Evolutionary conservation across 2,888 invertebrate genomes (phyloP), one percentile per base, ranked within the genome.

Genomic region (Tachystola acroxantha): DNA sequence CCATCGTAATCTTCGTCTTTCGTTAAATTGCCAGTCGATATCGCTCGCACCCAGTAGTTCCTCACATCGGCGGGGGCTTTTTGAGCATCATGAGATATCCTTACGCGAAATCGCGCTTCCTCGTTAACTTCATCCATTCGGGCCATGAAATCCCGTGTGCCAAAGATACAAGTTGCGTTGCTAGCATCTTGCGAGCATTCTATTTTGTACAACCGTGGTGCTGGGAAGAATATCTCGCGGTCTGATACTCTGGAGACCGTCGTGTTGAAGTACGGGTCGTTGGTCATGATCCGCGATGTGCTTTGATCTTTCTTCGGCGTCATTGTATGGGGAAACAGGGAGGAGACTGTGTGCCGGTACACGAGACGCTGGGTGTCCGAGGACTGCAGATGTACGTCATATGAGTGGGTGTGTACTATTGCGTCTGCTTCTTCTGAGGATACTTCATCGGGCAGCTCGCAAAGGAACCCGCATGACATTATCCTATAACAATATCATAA

Each of bases 161-260:
- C 65, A 50, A 80, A 63, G 64, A 53, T 32, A 75, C 88, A 68
- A 57, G 78, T 52, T 38, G 75, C 49, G 76, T 81, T 78, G 1
- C 64, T 67, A 0, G 80, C 60, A 30, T 69, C 69, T 34, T 78
- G 53, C 10, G 48, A 54, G 57, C 86, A 66, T 48, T 73, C 59
- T 49, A 81, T 53, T 57, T 77, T 46, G 65, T 84, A 90, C 10
- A 91, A 59, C 13, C 82, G 79, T 4, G 88, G 82, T 0, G 91
- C 84, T 1, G 93, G 93, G 53, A 92, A 92, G 66, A 89, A 93
- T 43, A 89, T 78, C 37, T 78, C 66, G 25, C 69, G 73, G 20
- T 82, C 79, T 0, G 90, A 88, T 4, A 91, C 57, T 60, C 81
- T 88, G 9, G 91, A 80, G 27, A 92, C 78, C 0, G 89, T 86